Base-by-base conservation (phyloP, 2,888 invertebrate species). In the Flabesymbios commensalis region DNA sequence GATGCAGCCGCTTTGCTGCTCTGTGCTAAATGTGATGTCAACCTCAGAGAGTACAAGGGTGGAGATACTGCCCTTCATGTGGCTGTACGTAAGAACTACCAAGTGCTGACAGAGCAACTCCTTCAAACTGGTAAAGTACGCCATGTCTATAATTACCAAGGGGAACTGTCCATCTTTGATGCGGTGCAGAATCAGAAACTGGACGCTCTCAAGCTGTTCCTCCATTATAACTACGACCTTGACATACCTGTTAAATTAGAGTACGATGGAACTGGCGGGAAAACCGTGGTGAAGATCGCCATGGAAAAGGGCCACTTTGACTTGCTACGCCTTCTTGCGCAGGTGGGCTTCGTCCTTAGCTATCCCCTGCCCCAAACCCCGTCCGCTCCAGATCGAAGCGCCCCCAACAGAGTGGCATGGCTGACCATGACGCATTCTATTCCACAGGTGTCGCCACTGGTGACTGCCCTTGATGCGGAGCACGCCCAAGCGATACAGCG, bases 51-150 rank as follows among this genome's bases (percentile, higher is more conserved):
- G 68, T 79, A 78, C 68, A 78, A 79, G 69, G 51, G 54, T 31
- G 81, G 81, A 3, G 80, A 81, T 65, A 81, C 80, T 1, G 80
- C 80, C 1, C 72, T 81, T 26, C 81, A 81, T 64, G 78, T 80
- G 41, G 79, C 81, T 22, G 78, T 81, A 32, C 76, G 78, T 61
- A 74, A 80, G 69, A 81, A 81, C 69, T 81, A 81, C 68, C 76
- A 76, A 33, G 74, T 77, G 33, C 76, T 81, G 52, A 78, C 77
- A 7, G 77, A 77, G 39, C 72, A 78, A 26, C 70, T 81, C 31
- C 69, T 81, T 54, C 26, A 51, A 47, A 77, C 77, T 33, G 79
- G 78, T 4, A 76, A 78, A 58, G 75, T 78, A 55, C 74, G 75
- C 43, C 75, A 81, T 61, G 78, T 79, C 48, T 81, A 78, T 68